Conservation (phyloP, 2,888 invertebrate genomes). For the Cistogaster globosa region DNA sequence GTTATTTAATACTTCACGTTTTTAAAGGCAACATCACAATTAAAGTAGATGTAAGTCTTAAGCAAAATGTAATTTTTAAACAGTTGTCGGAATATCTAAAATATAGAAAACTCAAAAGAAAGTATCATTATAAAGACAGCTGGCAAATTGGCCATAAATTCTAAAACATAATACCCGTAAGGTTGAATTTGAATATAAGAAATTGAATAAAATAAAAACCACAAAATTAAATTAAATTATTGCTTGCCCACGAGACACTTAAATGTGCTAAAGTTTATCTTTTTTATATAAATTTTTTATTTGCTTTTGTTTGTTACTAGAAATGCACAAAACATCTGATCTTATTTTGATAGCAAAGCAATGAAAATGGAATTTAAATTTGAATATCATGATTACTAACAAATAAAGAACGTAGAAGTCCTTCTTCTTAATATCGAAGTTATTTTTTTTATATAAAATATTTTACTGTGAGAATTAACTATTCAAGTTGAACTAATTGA, state of each 20-base stretch:
- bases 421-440: neutral
- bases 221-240: constrained; percentile 33
- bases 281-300: neutral
- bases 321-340: constrained; percentile 21
- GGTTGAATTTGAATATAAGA: constrained; percentile 26
- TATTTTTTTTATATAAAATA: constrained; percentile 20
- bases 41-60: neutral
- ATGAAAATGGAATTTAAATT: constrained; percentile 31
- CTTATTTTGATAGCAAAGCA: constrained; percentile 39
- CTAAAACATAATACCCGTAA: constrained; percentile 76
- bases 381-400: neutral
- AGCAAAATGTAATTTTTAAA: neutral
- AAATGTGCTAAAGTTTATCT: constrained; percentile 9
- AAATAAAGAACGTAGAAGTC: neutral
- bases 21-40: neutral
- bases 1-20: neutral
- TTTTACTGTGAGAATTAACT: constrained; percentile 75
- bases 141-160: constrained; percentile 78
- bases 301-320: neutral
- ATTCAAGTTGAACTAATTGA: constrained; percentile 82
- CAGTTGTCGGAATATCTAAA: constrained; percentile 9
- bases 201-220: constrained; percentile 42
- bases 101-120: neutral
- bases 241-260: constrained; percentile 37
- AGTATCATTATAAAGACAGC: constrained; percentile 55